Evolutionary conservation across 2,113 vertebrate genomes (phyloP).

Genomic region (Pontoporia blainvillei): DNA sequence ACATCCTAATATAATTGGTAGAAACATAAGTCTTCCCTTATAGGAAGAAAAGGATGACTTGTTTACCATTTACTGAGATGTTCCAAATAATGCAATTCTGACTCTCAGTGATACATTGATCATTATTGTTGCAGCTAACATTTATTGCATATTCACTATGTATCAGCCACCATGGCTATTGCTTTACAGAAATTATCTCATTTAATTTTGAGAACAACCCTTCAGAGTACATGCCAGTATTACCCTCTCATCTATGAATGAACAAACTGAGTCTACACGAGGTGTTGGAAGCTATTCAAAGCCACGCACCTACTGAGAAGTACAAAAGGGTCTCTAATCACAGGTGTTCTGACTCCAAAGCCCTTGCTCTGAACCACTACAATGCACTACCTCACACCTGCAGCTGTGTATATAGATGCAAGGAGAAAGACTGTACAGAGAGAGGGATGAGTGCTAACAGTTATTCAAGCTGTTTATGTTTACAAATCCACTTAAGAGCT

Average conservation of each 20-base stretch:
- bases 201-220: background rate
- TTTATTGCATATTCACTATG: background rate
- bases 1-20: background rate
- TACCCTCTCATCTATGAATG: background rate
- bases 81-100: background rate
- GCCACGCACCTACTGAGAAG: background rate
- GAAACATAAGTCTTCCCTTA: background rate
- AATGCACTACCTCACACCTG: accelerated
- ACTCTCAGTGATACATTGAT: background rate
- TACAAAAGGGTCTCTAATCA: background rate
- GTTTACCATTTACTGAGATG: background rate
- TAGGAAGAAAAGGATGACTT: background rate
- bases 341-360: background rate
- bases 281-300: background rate
- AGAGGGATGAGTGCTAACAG: accelerated
- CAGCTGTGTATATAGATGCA: background rate
- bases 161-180: background rate
- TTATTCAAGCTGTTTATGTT: background rate
- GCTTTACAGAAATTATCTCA: background rate
- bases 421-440: background rate
- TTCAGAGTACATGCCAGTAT: background rate
- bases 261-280: background rate
- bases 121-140: background rate
- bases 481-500: background rate
- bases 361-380: background rate